These are phyloP conservation scores for Malaclemys terrapin DNA, from an alignment of 2,113 vertebrate species.

Conservation along the genomic window DNA sequence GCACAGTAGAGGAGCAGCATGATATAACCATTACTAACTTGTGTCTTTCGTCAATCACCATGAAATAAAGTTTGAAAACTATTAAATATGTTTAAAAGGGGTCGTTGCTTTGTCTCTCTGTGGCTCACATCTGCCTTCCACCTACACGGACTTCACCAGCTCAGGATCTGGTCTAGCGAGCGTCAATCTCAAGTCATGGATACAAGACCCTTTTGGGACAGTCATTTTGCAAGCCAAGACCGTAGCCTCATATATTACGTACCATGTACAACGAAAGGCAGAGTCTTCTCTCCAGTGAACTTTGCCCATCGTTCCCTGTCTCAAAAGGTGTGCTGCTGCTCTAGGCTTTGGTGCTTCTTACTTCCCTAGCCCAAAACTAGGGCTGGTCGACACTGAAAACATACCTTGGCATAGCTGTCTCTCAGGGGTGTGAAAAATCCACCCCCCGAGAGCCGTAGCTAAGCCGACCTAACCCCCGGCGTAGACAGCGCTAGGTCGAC, in stretches of 20 bases:
- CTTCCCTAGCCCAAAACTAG: neutral
- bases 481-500: neutral
- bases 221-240: neutral
- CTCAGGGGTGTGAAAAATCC: neutral
- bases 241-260: neutral
- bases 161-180: neutral
- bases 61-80: constrained; percentile 94
- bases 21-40: constrained; percentile 95
- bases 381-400: neutral
- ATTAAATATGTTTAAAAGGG: constrained; percentile 44
- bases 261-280: neutral
- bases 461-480: neutral
- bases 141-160: neutral
- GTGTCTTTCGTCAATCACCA: constrained; percentile 93
- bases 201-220: neutral
- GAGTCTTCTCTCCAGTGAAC: neutral
- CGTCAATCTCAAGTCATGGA: neutral
- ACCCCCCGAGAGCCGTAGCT: neutral
- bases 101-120: neutral
- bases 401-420: neutral
- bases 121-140: rapidly evolving
- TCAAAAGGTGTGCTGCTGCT: neutral
- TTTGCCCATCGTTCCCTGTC: neutral
- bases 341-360: neutral
- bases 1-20: constrained; percentile 88